Conservation (phyloP, 2,113 vertebrate species). For the Piprites chloris region DNA sequence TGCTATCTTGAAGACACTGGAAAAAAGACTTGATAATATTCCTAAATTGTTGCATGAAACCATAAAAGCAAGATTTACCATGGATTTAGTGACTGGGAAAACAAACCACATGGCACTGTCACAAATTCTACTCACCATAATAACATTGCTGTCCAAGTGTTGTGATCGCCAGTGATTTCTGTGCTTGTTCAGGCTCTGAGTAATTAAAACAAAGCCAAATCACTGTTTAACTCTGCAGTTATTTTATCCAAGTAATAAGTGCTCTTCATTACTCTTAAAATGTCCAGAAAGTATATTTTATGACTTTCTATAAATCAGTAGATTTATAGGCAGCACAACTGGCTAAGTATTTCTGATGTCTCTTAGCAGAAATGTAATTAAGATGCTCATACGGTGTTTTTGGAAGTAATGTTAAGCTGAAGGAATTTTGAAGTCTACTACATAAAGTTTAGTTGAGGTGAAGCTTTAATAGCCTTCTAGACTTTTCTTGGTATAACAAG, state of each 20-base stretch:
- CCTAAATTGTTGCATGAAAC: background rate
- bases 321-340: background rate
- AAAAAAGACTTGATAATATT: background rate
- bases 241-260: background rate
- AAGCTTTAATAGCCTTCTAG: background rate
- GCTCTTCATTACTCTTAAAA: background rate
- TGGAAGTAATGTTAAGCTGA: background rate
- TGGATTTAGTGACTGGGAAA: background rate
- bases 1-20: background rate
- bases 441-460: background rate
- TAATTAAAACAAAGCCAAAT: slow-evolving; percentile 53
- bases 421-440: background rate
- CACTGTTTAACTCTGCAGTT: background rate
- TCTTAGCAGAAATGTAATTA: background rate
- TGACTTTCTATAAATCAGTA: background rate
- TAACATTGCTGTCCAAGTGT: slow-evolving; percentile 89
- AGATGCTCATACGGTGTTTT: background rate
- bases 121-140: slow-evolving; percentile 78
- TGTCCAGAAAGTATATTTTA: background rate
- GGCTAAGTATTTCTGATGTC: background rate
- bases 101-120: background rate
- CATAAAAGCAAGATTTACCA: background rate
- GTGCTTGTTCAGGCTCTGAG: slow-evolving; percentile 88
- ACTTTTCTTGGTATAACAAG: background rate
- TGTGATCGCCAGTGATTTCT: slow-evolving; percentile 88